phyloP scores from a whole-genome alignment of 1,140 invertebrate species.

The Saxidomus purpurata region DNA sequence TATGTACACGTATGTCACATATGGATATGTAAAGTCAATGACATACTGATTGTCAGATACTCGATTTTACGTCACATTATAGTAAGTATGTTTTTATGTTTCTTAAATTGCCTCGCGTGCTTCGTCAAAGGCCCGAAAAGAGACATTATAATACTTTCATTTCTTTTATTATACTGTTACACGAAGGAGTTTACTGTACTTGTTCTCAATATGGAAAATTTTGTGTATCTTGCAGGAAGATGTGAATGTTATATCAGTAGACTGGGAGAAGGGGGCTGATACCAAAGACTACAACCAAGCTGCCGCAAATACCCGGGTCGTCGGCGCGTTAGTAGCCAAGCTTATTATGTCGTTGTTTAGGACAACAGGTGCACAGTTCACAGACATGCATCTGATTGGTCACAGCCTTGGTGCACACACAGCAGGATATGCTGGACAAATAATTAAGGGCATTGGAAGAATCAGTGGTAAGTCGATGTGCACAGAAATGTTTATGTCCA shows the following conservation, averaged over 20 bases:
- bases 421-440: slow-evolving; percentile 95
- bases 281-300: slow-evolving; percentile 95
- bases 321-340: slow-evolving; percentile 95
- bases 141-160: no score
- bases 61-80: no score
- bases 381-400: slow-evolving; percentile 92
- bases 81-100: no score
- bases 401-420: slow-evolving; percentile 96
- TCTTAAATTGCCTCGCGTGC: no score
- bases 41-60: no score
- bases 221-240: slow-evolving; percentile 66
- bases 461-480: slow-evolving; percentile 88
- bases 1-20: no score
- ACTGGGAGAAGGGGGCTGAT: slow-evolving; percentile 96
- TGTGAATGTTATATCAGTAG: slow-evolving; percentile 95
- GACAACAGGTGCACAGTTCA: background rate
- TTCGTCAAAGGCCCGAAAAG: no score
- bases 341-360: slow-evolving; percentile 86
- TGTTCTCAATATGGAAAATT: no score
- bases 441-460: slow-evolving; percentile 90
- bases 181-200: no score
- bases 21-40: no score
- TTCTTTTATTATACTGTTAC: no score
- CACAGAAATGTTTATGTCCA: no score
- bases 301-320: slow-evolving; percentile 95